Evolutionary conservation across 2,888 invertebrate genomes (phyloP).

Genomic region (Microplitis deprimator): DNA sequence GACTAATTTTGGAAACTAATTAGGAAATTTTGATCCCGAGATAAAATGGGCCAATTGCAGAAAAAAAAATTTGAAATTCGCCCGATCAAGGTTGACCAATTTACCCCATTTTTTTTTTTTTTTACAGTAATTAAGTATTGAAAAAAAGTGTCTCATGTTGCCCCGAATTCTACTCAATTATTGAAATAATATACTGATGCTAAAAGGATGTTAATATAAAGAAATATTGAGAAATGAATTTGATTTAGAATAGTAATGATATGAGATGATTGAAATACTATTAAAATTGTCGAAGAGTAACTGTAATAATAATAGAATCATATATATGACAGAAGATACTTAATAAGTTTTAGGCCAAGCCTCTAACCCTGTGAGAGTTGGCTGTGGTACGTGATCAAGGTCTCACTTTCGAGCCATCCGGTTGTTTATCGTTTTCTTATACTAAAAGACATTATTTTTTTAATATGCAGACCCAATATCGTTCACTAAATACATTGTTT

Average conservation of each 20-base stretch:
- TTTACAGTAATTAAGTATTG: too few species aligned
- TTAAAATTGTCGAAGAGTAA: not conserved
- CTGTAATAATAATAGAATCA: not conserved
- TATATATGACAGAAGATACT: not conserved
- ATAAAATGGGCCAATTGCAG: too few species aligned
- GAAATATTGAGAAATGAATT: not conserved
- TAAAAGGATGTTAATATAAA: too few species aligned
- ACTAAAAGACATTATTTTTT: slow-evolving; percentile 26
- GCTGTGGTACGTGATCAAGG: slow-evolving; percentile 62
- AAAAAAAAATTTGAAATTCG: too few species aligned
- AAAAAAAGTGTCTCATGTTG: too few species aligned
- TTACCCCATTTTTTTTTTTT: too few species aligned
- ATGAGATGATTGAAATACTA: not conserved
- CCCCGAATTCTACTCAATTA: too few species aligned
- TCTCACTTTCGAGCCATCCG: slow-evolving; percentile 61
- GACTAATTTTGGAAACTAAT: too few species aligned
- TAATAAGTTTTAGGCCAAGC: slow-evolving; percentile 46
- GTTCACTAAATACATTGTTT: not conserved
- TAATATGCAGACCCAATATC: slow-evolving; percentile 1
- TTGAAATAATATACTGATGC: too few species aligned
- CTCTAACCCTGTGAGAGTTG: slow-evolving; percentile 44
- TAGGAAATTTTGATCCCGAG: too few species aligned
- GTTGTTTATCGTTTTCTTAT: slow-evolving; percentile 44
- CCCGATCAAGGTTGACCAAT: too few species aligned
- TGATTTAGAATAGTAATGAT: not conserved